Base-by-base conservation (phyloP, 2,797 vertebrate genomes). In the Pseudomugil gertrudae region DNA sequence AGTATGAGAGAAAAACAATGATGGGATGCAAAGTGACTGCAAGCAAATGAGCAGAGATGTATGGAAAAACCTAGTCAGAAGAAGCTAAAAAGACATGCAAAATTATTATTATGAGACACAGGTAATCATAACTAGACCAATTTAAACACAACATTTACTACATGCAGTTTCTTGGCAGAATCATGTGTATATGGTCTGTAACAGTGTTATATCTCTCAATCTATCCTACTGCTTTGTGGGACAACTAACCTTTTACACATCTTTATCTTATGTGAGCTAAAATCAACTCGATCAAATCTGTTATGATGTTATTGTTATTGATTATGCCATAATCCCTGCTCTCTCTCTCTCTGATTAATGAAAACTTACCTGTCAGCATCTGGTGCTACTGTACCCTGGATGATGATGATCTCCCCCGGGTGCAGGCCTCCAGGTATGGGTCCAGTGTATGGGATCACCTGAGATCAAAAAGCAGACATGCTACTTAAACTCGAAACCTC, bases 361-460 rank as follows among this genome's bases (percentile, higher is more conserved):
- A 13, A 9, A 17, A 15, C 5, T 15, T 10, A 98, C 98, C 97
- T 95, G 88, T 98, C 96, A 5, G 96, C 92, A 77, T 96, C 93
- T 36, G 90, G 85, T 54, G 90, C 94, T 72, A 98, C 92, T 11
- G 84, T 90, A 24, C 97, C 98, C 69, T 94, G 93, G 52, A 99
- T 91, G 55, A 97, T 90, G 72, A 99, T 90, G 88, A 96, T 92
- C 76, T 95, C 93, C 69, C 97, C 96, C 9, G 95, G 94, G 79
- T 91, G 91, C 89, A 99, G 84, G 47, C 94, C 95, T 80, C 92
- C 95, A 60, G 93, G 87, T 83, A 98, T 95, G 60, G 94, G 94
- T 60, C 95, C 95, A 24, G 94, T 93, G 84, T 95, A 98, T 0
- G 98, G 97, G 84, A 96, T 89, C 70, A 75, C 76, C 98, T 99